Base-by-base conservation (phyloP, 2,113 vertebrate genomes). In the Datnioides undecimradiatus region DNA sequence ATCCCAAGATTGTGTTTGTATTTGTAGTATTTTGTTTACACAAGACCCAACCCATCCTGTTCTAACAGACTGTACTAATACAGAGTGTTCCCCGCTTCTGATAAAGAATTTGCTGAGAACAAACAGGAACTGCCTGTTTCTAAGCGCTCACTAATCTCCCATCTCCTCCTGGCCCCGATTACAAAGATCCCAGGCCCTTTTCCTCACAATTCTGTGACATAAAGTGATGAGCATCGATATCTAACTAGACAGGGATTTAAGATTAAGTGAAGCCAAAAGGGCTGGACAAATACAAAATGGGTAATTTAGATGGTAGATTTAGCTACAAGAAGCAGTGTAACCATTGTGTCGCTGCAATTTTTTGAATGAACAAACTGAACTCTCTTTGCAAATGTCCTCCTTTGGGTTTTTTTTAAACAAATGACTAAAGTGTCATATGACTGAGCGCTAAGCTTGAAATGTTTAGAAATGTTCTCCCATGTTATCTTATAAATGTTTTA, bases 61-160 rank as follows among this genome's bases (percentile, higher is more conserved):
- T 89, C 38, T 71, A 54, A 88, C 84, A 86, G 29, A 23, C 36
- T 86, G 88, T 89, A 77, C 93, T 76, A 49, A 90, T 66, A 89
- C 86, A 87, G 36, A 36, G 43, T 93, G 88, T 94, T 85, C 88
- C 77, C 21, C 34, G 12, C 63, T 57, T 82, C 34, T 77, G 91
- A 93, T 92, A 92, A 93, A 91, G 57, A 73, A 76, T 66, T 33
- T 46, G 23, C 8, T 23, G 48, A 76, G 75, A 90, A 70, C 73
- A 84, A 68, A 78, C 76, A 77, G 65, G 54, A 84, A 54, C 76
- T 38, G 16, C 62, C 67, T 76, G 75, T 80, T 60, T 81, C 63
- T 70, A 21, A 46, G 34, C 17, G n/a, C 17, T 70, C 7, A 7
- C 41, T 34, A 10, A 33, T 64, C 34, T 79, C 57, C 68, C 55